Evolutionary conservation across 2,797 vertebrate species (phyloP).

Genomic region (Tokudaia muenninki): DNA sequence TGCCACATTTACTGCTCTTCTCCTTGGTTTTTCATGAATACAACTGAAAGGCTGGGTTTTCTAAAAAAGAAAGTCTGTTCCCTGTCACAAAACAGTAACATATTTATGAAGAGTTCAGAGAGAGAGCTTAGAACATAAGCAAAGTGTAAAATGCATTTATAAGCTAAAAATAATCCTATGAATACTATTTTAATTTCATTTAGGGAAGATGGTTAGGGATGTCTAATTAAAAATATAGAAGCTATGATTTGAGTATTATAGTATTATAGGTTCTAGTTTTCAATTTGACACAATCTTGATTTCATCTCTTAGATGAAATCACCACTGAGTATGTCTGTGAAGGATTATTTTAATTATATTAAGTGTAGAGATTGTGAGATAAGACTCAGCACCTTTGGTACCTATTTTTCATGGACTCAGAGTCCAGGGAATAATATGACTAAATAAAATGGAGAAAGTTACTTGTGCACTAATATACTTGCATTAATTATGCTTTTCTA

Average conservation of each 20-base stretch:
- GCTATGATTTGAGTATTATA: not conserved
- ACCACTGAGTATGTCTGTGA: not conserved
- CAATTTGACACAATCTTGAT: not conserved
- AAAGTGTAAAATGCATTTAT: not conserved
- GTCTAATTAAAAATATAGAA: conserved; percentile 7
- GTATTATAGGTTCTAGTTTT: not conserved
- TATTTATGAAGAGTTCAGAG: conserved; percentile 45
- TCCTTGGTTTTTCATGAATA: conserved; percentile 35
- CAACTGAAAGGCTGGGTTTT: conserved; percentile 31
- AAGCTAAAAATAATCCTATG: not conserved
- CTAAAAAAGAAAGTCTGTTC: conserved; percentile 19
- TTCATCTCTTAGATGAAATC: not conserved
- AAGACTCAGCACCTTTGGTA: not conserved
- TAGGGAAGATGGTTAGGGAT: not conserved
- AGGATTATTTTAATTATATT: not conserved
- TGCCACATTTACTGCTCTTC: conserved; percentile 11
- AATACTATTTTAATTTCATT: not conserved
- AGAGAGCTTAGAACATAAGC: conserved; percentile 5
- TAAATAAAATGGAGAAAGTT: not conserved
- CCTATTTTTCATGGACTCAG: not conserved
- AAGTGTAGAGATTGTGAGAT: not conserved
- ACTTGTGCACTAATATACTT: not conserved
- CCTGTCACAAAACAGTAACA: conserved; percentile 29
- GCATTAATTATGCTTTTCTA: not conserved
- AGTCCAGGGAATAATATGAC: not conserved